phyloP scores from a whole-genome alignment of 2,113 vertebrate genomes.

The Paracanthobrama guichenoti region DNA sequence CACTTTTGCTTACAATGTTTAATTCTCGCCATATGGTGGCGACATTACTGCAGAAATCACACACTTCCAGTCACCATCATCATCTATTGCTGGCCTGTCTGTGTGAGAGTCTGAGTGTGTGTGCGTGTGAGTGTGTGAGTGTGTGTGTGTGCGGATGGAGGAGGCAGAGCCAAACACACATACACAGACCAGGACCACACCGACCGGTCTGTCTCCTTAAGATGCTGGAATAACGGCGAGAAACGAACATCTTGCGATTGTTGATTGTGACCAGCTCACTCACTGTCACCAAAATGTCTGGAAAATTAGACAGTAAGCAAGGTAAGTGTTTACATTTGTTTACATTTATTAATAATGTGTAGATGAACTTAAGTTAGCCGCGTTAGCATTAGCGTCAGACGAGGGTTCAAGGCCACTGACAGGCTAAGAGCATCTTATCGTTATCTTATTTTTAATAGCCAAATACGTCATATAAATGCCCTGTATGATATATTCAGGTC shows the following conservation, averaged over 20 bases:
- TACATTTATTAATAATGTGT: neutral
- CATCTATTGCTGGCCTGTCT: neutral
- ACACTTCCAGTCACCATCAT: neutral
- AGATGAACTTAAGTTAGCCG: constrained; percentile 37
- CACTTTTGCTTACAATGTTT: neutral
- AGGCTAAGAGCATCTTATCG: constrained; percentile 16
- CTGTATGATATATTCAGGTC: neutral
- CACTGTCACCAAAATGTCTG: constrained; percentile 75
- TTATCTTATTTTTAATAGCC: neutral
- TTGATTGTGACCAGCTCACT: neutral
- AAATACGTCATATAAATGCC: neutral
- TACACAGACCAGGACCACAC: constrained; percentile 32
- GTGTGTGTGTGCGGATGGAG: neutral
- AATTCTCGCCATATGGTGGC: neutral
- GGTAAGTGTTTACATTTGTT: constrained; percentile 66
- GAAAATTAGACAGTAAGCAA: constrained; percentile 81
- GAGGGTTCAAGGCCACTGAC: constrained; percentile 43
- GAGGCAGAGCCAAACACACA: constrained; percentile 35
- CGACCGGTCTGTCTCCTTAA: constrained; percentile 29
- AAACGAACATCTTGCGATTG: neutral
- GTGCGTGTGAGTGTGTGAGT: neutral
- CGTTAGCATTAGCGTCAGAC: constrained; percentile 36
- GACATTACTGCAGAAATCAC: constrained; percentile 23
- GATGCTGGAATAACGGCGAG: constrained; percentile 53
- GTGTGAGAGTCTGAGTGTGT: neutral